Conservation (phyloP, 2,113 vertebrate species). For the Formicarius rufipectus region DNA sequence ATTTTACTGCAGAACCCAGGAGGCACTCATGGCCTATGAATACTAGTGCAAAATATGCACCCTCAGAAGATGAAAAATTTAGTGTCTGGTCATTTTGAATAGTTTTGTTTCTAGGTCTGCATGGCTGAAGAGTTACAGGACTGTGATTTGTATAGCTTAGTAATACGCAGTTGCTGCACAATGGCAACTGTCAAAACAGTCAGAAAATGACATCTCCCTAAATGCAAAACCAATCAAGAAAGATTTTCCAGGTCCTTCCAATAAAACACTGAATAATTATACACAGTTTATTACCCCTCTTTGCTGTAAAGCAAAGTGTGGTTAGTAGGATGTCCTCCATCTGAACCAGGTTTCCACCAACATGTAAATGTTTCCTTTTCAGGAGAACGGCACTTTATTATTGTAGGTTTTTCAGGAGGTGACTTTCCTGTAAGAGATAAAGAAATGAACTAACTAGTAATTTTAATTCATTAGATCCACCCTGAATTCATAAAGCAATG, state of each 20-base stretch:
- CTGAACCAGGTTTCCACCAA: constrained; percentile 57
- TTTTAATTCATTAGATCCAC: not conserved
- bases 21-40: not conserved
- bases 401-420: constrained; percentile 50
- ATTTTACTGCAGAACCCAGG: not conserved
- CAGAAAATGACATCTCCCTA: not conserved
- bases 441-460: not conserved
- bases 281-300: constrained; percentile 37
- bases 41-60: not conserved
- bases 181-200: not conserved
- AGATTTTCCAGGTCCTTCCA: not conserved
- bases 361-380: constrained; percentile 67
- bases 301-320: constrained; percentile 62
- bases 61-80: not conserved
- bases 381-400: constrained; percentile 61
- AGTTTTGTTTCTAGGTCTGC: not conserved
- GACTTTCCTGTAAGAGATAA: not conserved
- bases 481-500: not conserved
- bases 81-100: not conserved
- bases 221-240: not conserved
- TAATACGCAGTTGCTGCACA: not conserved
- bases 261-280: not conserved
- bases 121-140: not conserved
- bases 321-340: constrained; percentile 5
- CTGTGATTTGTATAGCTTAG: not conserved